Conservation (phyloP, 2,888 invertebrate genomes). For the Microdon myrmicae region DNA sequence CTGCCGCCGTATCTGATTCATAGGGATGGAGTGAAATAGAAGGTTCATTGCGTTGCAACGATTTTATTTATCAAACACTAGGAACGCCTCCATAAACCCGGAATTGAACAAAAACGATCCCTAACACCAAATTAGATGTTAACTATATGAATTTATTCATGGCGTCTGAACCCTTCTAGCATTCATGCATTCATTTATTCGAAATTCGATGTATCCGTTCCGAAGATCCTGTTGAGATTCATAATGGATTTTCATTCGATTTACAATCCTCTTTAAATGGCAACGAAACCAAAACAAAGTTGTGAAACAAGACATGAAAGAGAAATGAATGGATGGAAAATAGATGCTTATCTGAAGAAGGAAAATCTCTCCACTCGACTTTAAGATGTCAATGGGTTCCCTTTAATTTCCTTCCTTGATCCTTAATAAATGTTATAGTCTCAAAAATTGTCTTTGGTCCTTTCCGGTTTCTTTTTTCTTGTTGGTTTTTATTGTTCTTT, state of each 20-base stretch:
- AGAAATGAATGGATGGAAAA: constrained; percentile 4
- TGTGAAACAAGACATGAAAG: not conserved
- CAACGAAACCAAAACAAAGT: constrained; percentile 2
- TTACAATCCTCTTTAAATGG: constrained; percentile 10
- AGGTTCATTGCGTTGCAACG: not conserved
- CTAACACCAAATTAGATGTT: constrained; percentile 14
- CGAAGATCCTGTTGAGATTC: constrained; percentile 22
- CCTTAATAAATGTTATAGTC: too few species aligned
- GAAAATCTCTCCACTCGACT: constrained; percentile 15
- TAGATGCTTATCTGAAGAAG: too few species aligned
- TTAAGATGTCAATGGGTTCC: not conserved
- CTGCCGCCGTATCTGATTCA: constrained; percentile 16
- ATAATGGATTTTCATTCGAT: constrained; percentile 35
- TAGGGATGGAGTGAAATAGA: constrained; percentile 6
- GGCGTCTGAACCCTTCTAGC: constrained; percentile 14
- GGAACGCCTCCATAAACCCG: too few species aligned
- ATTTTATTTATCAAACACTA: not conserved
- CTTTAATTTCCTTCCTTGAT: too few species aligned
- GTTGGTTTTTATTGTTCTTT: too few species aligned
- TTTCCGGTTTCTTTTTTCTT: too few species aligned
- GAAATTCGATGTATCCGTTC: constrained; percentile 14
- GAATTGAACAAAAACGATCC: constrained; percentile 21
- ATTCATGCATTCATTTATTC: constrained; percentile 9
- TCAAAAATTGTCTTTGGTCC: too few species aligned
- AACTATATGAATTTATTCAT: constrained; percentile 23